These are phyloP conservation scores for Hormaphis cornu DNA, from an alignment of 1,140 invertebrate species.

Conservation along the genomic window DNA sequence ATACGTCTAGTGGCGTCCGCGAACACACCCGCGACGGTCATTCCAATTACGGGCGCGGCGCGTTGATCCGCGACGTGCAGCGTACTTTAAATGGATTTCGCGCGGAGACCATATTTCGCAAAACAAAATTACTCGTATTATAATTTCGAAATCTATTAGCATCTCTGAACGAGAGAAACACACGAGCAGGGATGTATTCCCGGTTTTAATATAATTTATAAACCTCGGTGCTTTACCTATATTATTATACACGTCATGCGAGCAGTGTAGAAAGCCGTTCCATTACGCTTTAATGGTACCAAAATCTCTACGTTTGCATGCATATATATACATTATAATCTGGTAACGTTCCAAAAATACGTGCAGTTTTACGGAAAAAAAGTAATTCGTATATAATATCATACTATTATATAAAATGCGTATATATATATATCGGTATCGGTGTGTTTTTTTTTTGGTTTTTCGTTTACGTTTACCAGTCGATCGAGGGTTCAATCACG, in stretches of 20 bases:
- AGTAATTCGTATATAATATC: conserved; percentile 14
- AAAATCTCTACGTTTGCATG: conserved; percentile 26
- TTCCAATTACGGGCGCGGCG: conserved; percentile 30
- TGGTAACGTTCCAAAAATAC: conserved; percentile 28
- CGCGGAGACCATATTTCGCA: conserved; percentile 18
- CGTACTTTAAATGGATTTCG: conserved; percentile 17
- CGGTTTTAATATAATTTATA: conserved; percentile 28
- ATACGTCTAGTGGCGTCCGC: conserved; percentile 18
- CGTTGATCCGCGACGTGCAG: conserved; percentile 24
- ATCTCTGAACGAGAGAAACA: conserved; percentile 11
- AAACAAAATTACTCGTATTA: conserved; percentile 31
- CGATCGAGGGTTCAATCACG: conserved; percentile 26
- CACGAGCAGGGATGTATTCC: neutral
- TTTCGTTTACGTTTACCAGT: conserved; percentile 17
- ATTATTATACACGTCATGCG: too few relatives aligned
- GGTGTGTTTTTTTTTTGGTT: neutral
- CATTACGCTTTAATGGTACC: conserved; percentile 28
- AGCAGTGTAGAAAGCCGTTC: conserved; percentile 4
- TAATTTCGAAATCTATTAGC: conserved; percentile 32
- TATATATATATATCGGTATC: neutral
- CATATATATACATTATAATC: too few relatives aligned
- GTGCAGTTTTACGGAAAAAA: conserved; percentile 26
- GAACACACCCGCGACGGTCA: too few relatives aligned
- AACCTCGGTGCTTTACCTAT: neutral
- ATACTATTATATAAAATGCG: neutral